Evolutionary conservation across 2,888 invertebrate genomes (phyloP), one percentile per base, ranked within the genome.

Genomic region (Zygogramma bicolorata): DNA sequence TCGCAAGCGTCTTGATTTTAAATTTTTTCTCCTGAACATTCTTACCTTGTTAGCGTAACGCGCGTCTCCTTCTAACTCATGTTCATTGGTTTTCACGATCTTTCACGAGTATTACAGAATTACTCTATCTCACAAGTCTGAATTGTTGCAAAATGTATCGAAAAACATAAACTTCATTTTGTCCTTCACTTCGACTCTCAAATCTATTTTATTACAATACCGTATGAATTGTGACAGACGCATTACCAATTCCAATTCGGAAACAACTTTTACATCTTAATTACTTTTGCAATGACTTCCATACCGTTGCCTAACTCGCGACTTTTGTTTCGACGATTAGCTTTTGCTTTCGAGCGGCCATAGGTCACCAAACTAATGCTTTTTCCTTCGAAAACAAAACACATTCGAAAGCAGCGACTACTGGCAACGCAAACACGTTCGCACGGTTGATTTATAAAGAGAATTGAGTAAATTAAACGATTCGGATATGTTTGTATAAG

Each of bases 191-290:
- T 7, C 10, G 38, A 46, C 18, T 46, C 20, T n/a, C 46, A 20
- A 46, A 8, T 46, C 8, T 7, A 46, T 18, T 46, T 20, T 46
- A 46, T 46, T 46, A 46, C 46, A 46, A 20, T 46, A 22, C 10
- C 20, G 46, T 46, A 46, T 46, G 18, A 10, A 46, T 46, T 46
- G 46, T 46, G 46, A 46, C 46, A 46, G 46, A 20, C 22, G 8
- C 18, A 3, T 46, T 46, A 20, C 46, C 46, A 46, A 46, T 46
- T 46, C 46, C 20, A n/a, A n/a, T 10, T 46, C 46, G 46, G 46
- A 46, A 46, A 46, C 46, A 46, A 46, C 46, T 46, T 20, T 22
- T 46, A 46, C 46, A 20, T 46, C 46, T 46, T 46, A 46, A 46
- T 46, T 46, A 46, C 46, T 46, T 8, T 46, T 46, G 46, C 46